Evolutionary conservation across 2,888 invertebrate genomes (phyloP).

Genomic region (Rhingia campestris): DNA sequence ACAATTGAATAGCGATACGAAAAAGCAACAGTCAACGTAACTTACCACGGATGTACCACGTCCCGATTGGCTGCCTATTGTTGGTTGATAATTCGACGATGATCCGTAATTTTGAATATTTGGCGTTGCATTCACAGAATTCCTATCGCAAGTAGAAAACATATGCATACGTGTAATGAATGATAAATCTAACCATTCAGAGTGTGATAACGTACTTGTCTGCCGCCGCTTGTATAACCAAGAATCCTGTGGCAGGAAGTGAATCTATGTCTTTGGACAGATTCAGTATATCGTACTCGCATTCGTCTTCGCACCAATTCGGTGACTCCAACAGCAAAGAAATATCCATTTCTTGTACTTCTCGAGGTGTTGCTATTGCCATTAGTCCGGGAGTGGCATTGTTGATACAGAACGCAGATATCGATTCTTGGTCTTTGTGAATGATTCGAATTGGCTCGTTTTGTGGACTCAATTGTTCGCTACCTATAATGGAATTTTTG

Average conservation of each 20-base stretch:
- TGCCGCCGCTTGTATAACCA: conserved; percentile 90
- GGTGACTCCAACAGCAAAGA: conserved; percentile 94
- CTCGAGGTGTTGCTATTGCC: conserved; percentile 96
- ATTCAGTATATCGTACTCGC: conserved; percentile 96
- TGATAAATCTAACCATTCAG: background rate
- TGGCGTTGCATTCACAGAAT: conserved; percentile 82
- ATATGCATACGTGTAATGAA: background rate
- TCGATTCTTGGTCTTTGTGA: conserved; percentile 99
- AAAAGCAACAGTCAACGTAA: conserved; percentile 59
- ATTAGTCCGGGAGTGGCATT: conserved; percentile 93
- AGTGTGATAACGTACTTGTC: conserved; percentile 43
- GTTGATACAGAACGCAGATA: conserved; percentile 98
- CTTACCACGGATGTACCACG: conserved; percentile 94
- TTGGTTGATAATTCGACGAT: conserved; percentile 87
- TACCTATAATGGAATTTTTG: conserved; percentile 38
- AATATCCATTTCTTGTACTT: conserved; percentile 99
- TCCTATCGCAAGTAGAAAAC: conserved; percentile 56
- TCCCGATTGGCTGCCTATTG: conserved; percentile 91
- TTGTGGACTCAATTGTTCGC: conserved; percentile 71
- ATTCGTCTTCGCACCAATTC: conserved; percentile 98
- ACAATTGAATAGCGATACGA: conserved; percentile 43
- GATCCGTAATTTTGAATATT: conserved; percentile 78
- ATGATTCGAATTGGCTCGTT: conserved; percentile 96
- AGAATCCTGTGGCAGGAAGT: conserved; percentile 91
- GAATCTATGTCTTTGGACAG: conserved; percentile 90